A percentile compares a stretch with the other conserved stretches of the same genome.
Conservation (phyloP, 2,888 invertebrate species). For the Ethmia dodecea region DNA sequence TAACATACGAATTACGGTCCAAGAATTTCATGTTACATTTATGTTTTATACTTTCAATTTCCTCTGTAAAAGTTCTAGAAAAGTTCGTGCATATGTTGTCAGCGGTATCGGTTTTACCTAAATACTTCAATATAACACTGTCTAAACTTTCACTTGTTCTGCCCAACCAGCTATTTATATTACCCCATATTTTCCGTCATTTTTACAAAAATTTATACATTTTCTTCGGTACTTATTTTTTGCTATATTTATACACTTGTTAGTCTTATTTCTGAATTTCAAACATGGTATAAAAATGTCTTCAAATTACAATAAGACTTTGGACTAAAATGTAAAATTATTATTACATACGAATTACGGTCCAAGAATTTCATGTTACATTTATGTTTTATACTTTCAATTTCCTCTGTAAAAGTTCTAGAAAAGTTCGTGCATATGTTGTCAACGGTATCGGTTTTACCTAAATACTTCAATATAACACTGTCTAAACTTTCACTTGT, state of each 20-base stretch:
- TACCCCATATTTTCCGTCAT: not conserved
- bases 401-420: constrained; percentile 4
- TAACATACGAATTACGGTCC: not conserved
- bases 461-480: constrained; percentile 1
- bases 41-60: constrained; percentile 1
- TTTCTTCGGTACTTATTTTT: too few species aligned
- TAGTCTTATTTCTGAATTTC: too few species aligned
- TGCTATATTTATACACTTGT: too few species aligned
- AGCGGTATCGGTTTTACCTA: constrained; percentile 1
- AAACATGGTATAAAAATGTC: too few species aligned
- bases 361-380: constrained; percentile 1
- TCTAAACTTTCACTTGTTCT: not conserved
- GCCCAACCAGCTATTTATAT: not conserved
- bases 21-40: constrained; percentile 1
- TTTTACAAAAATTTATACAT: too few species aligned
- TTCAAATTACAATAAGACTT: too few species aligned
- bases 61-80: constrained; percentile 1
- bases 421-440: constrained; percentile 1
- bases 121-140: not conserved
- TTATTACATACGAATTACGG: not conserved
- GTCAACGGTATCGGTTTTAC: not conserved
- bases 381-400: not conserved
- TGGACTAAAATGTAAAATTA: too few species aligned
- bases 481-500: not conserved
- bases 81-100: constrained; percentile 1